Conservation (phyloP, 2,797 vertebrate genomes). For the Characodon lateralis region DNA sequence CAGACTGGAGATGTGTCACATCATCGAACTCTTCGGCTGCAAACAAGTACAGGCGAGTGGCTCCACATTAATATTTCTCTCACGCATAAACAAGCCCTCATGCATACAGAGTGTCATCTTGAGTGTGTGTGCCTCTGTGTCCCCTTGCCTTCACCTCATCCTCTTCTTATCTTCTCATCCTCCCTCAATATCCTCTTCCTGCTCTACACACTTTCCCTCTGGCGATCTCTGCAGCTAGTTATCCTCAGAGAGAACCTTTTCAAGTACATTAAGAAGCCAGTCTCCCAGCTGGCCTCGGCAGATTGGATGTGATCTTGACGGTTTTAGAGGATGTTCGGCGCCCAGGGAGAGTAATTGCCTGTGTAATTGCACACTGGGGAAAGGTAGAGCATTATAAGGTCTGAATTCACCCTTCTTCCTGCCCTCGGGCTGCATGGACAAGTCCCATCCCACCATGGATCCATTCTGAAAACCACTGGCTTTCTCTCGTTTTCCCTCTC, state of each 20-base stretch:
- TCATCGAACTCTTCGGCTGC: conserved; percentile 41
- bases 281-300: conserved; percentile 47
- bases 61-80: conserved; percentile 46
- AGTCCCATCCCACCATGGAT: conserved; percentile 32
- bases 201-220: conserved; percentile 44
- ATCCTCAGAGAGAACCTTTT: conserved; percentile 57
- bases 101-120: conserved; percentile 50
- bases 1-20: conserved; percentile 44
- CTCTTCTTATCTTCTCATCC: conserved; percentile 51
- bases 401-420: conserved; percentile 52
- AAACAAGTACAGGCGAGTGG: conserved; percentile 29
- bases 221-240: conserved; percentile 55
- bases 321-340: conserved; percentile 49
- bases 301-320: conserved; percentile 66
- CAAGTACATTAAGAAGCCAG: conserved; percentile 65
- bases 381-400: conserved; percentile 40
- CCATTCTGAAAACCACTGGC: conserved; percentile 31
- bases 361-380: conserved; percentile 71
- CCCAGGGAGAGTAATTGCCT: conserved; percentile 53
- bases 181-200: conserved; percentile 41
- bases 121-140: conserved; percentile 21
- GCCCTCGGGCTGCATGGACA: conserved; percentile 52
- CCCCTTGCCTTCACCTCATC: conserved; percentile 44
- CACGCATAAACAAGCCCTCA: conserved; percentile 38
- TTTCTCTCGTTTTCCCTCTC: conserved; percentile 14